Base-by-base conservation (phyloP, 2,888 invertebrate genomes). In the Papilio elwesi region DNA sequence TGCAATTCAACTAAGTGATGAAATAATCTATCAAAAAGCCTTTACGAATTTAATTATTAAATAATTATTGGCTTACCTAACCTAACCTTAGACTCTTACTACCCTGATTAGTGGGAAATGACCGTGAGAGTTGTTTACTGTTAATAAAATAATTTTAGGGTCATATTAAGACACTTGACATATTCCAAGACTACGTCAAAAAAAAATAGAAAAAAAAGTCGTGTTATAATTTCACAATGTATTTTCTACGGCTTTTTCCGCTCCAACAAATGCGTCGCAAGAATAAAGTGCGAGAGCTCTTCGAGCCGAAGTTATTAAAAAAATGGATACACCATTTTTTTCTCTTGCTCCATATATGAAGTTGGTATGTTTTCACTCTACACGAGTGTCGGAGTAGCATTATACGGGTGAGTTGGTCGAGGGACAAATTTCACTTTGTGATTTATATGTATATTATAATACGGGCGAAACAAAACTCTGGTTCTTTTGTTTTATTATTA, bases 271-370 rank as follows among this genome's bases (percentile, higher is more conserved):
- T 53, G 55, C 53, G 53, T 49, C 57, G 36, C 53, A 70, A 64
- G 49, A 64, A 53, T 38, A 26, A 70, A 70, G 49, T 55, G 65
- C 57, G 70, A 70, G 16, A 64, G 70, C 65, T 70, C 49, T 53
- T 65, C 49, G 65, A 3, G 65, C 38, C 11, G 70, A 55, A 49
- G 70, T 65, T 57, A 65, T 70, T 70, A 70, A 70, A 65, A 70
- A 70, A 70, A 70, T 65, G 70, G 70, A 70, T 64, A 64, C 26
- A 65, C 36, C 43, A 9, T 43, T 65, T 48, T 55, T 64, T 64
- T 65, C 53, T 57, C 53, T 62, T 49, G 7, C 13, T 26, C 49
- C 47, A 26, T 57, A 59, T 48, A 47, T 48, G 68, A 26, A 59
- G 57, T 43, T 55, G 13, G 48, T 26, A 49, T 59, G 48, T 48